Percentiles rank a stretch among this genome's conserved stretches.
Evolutionary conservation across 2,797 vertebrate genomes (phyloP).

Genomic region (Crypturellus tataupa): DNA sequence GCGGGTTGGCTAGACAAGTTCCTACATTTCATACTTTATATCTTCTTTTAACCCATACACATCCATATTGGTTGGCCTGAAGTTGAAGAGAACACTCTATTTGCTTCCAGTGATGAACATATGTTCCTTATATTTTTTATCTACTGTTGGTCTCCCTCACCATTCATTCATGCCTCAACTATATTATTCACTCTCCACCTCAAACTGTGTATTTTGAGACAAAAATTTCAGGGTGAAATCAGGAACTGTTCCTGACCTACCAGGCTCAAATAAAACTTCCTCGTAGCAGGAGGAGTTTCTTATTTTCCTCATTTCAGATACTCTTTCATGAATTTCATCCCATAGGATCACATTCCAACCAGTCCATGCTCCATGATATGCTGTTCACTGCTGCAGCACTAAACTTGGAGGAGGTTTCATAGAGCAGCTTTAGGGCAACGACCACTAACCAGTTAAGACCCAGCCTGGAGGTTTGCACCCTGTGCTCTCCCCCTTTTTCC

Average conservation of each 20-base stretch:
- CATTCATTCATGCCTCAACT: background rate
- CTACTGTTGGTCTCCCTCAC: background rate
- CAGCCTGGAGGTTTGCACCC: too few relatives aligned
- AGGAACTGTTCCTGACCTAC: background rate
- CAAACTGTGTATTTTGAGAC: background rate
- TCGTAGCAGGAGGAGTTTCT: background rate
- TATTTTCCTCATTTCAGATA: background rate
- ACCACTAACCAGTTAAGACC: too few relatives aligned
- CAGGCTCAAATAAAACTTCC: background rate
- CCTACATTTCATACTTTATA: background rate
- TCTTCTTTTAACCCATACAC: background rate
- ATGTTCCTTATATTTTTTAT: background rate
- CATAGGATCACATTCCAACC: background rate
- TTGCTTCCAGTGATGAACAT: background rate
- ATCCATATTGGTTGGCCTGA: background rate
- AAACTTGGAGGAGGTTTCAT: too few relatives aligned
- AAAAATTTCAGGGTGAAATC: background rate
- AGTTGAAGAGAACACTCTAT: background rate
- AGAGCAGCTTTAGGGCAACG: too few relatives aligned
- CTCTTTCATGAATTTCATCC: background rate
- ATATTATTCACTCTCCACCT: background rate
- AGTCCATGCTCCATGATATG: too few relatives aligned
- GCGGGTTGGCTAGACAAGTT: background rate
- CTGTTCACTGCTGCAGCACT: too few relatives aligned
- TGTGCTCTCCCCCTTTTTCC: too few relatives aligned